Conservation (phyloP, 2,797 vertebrate genomes). For the Scolopax bukidnonensis region DNA sequence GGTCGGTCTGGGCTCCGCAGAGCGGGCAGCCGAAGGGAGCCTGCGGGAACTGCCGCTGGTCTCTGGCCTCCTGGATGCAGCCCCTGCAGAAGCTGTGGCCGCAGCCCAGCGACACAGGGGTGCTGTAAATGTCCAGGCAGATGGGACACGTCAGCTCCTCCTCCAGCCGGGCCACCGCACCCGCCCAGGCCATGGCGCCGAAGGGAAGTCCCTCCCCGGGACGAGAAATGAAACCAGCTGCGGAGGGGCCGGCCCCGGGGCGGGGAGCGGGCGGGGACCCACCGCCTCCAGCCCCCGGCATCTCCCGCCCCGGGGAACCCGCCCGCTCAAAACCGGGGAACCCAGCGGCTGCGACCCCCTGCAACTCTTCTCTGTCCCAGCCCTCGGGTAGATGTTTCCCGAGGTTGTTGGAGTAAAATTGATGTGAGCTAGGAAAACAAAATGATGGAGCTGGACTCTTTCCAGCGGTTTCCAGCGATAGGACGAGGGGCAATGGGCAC, state of each 20-base stretch:
- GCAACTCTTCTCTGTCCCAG: neutral
- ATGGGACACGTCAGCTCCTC: slow-evolving; percentile 80
- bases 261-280: neutral
- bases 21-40: neutral
- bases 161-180: slow-evolving; percentile 34
- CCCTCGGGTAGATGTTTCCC: neutral
- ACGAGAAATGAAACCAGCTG: rapidly evolving
- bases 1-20: rapidly evolving
- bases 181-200: rapidly evolving
- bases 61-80: slow-evolving; percentile 46
- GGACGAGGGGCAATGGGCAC: too few relatives aligned
- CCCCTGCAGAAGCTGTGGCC: slow-evolving; percentile 81
- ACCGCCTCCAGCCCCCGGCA: neutral
- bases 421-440: neutral
- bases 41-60: rapidly evolving
- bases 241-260: neutral
- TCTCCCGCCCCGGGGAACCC: neutral
- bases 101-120: slow-evolving; percentile 72
- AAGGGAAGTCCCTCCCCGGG: rapidly evolving
- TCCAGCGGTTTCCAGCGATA: too few relatives aligned
- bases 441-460: neutral
- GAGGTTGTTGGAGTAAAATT: neutral
- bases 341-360: neutral
- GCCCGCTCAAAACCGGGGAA: neutral
- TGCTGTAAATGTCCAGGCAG: slow-evolving; percentile 74